phyloP scores from a whole-genome alignment of 2,113 vertebrate species.

The Callorhinus ursinus region DNA sequence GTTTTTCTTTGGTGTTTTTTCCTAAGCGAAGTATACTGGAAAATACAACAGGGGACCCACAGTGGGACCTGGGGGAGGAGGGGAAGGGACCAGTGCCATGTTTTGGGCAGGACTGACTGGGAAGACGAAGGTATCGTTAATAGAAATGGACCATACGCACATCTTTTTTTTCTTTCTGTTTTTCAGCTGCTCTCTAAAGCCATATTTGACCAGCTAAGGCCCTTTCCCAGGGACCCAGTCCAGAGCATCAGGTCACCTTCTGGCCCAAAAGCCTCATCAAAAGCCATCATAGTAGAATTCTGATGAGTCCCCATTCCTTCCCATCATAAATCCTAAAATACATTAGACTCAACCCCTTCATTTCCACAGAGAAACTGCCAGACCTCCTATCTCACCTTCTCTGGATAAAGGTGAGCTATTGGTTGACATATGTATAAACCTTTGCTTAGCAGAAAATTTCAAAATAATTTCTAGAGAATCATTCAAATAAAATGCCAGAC shows the following conservation, averaged over 20 bases:
- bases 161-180: neutral
- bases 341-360: neutral
- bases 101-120: neutral
- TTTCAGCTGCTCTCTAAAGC: neutral
- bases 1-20: neutral
- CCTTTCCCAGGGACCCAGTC: neutral
- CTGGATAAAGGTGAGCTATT: neutral
- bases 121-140: neutral
- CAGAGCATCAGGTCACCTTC: neutral
- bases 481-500: neutral
- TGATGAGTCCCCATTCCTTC: neutral
- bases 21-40: neutral
- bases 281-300: neutral
- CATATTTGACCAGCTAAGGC: neutral
- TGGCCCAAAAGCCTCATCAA: neutral
- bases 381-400: neutral
- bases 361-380: neutral
- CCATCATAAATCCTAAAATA: neutral
- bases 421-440: neutral
- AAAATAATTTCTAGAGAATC: neutral
- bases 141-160: neutral
- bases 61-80: neutral
- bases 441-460: neutral
- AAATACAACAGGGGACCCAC: neutral
- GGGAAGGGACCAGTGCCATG: neutral